Evolutionary conservation across 2,888 invertebrate species (phyloP).

Genomic region (Schizaphis graminum): DNA sequence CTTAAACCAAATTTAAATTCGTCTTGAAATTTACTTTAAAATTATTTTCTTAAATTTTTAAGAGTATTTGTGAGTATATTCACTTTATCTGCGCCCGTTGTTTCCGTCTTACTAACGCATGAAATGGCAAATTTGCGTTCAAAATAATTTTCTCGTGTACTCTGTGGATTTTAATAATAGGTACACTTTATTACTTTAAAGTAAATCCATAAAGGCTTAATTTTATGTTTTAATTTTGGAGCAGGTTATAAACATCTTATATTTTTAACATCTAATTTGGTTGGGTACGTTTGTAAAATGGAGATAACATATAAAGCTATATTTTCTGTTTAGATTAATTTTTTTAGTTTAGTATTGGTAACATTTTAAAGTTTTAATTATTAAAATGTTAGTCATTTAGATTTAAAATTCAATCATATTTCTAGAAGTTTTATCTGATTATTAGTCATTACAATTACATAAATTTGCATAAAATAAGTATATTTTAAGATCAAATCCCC

Average conservation of each 20-base stretch:
- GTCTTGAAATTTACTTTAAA: not conserved
- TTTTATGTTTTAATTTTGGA: too few relatives aligned
- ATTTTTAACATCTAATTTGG: too few relatives aligned
- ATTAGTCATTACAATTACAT: not conserved
- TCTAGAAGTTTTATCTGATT: not conserved
- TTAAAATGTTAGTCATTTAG: not conserved
- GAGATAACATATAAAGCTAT: too few relatives aligned
- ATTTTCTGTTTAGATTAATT: not conserved
- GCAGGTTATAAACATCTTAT: too few relatives aligned
- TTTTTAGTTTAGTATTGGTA: not conserved
- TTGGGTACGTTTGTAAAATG: too few relatives aligned
- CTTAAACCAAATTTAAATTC: not conserved
- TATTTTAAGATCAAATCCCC: too few relatives aligned
- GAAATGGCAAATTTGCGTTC: not conserved
- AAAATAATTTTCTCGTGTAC: not conserved
- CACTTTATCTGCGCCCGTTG: not conserved
- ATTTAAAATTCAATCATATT: not conserved
- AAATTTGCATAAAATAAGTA: too few relatives aligned
- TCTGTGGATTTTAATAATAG: not conserved
- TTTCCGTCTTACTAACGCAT: not conserved
- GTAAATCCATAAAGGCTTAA: too few relatives aligned
- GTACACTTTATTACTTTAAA: too few relatives aligned
- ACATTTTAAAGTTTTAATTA: not conserved
- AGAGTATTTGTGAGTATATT: not conserved
- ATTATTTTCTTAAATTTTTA: not conserved